Evolutionary conservation across 37 sponge, comb jelly and placozoan genomes (phyloP), one percentile per base, ranked within the genome.

Genomic region (Petrosia ficiformis): DNA sequence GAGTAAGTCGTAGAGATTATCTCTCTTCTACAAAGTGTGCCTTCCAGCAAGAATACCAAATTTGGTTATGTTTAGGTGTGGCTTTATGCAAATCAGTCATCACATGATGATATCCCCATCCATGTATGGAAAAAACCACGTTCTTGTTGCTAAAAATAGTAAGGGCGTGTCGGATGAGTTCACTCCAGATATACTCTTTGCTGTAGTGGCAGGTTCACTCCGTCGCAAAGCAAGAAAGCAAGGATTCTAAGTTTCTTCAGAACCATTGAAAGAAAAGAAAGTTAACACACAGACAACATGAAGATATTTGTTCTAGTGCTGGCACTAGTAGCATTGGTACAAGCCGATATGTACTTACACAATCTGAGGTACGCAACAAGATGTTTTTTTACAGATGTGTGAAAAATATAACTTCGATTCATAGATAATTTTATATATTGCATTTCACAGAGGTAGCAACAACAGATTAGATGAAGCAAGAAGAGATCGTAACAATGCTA

Each of bases 401-500:
- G 63, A 61, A 29, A 11, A 26, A 26, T 29, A 5, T 22, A 26
- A 5, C 6, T 24, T 26, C 63, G 26, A 61, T n/a, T n/a, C 28
- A n/a, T 5, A 24, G 6, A n/a, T 6, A n/a, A n/a, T 26, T 61
- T 61, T 11, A 61, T 22, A 38, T 63, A 0, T 65, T 33, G 34
- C 42, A n/a, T n/a, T 29, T 22, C 65, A 42, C 65, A 87, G 99
- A 44, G 99, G 99, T 10, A 80, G 85, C 59, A 98, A 98, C 89
- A 95, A 98, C 71, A 89, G 99, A 0, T 80, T 98, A 56, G 96
- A 93, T 35, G 99, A 95, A 65, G 94, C 90, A 8, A 90, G 66
- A 16, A 79, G 96, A 39, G 87, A 90, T 2, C 54, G 99, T 26
- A 82, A 90, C 77, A 98, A 98, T 77, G 99, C 89, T 2, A 97